These are phyloP conservation scores for Micromesistius poutassou DNA, from an alignment of 2,797 vertebrate genomes.

Conservation along the genomic window DNA sequence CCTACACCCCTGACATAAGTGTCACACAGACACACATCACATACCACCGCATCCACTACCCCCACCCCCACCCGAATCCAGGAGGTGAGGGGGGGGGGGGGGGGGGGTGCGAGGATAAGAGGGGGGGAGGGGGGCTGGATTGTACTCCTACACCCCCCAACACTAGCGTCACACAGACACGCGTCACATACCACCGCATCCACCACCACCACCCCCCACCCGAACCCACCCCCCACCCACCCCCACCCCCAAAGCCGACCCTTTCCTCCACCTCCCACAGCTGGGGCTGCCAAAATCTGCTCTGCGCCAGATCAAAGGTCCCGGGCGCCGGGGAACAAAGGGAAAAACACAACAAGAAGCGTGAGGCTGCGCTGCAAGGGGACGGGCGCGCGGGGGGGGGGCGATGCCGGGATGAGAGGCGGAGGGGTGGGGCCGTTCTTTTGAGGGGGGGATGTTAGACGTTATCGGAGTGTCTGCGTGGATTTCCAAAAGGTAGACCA, in stretches of 20 bases:
- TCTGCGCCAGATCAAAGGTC: slow-evolving; percentile 50
- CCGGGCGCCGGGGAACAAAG: slow-evolving; percentile 29
- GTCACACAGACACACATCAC: slow-evolving; percentile 37
- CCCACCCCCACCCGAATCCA: too few species aligned
- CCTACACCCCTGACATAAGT: slow-evolving; percentile 5
- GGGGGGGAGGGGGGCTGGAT: too few species aligned
- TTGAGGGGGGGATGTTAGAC: not conserved
- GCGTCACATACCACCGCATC: too few species aligned
- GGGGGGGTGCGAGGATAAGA: too few species aligned
- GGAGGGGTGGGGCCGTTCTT: slow-evolving; percentile 12
- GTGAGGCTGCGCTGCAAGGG: slow-evolving; percentile 22
- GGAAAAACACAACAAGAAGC: slow-evolving; percentile 20
- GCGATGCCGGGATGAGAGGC: slow-evolving; percentile 25
- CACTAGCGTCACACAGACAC: too few species aligned
- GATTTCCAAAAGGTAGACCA: not conserved
- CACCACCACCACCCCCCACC: too few species aligned
- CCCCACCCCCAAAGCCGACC: slow-evolving; percentile 34
- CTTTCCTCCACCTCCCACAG: slow-evolving; percentile 34
- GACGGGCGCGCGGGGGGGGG: slow-evolving; percentile 3
- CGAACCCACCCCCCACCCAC: too few species aligned
- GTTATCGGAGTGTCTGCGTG: not conserved
- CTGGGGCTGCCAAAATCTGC: slow-evolving; percentile 43
- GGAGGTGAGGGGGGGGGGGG: too few species aligned
- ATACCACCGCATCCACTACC: too few species aligned
- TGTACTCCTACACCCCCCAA: too few species aligned